These are phyloP conservation scores for Ceratitis capitata DNA, from an alignment of 1,140 invertebrate genomes.

Conservation along the genomic window DNA sequence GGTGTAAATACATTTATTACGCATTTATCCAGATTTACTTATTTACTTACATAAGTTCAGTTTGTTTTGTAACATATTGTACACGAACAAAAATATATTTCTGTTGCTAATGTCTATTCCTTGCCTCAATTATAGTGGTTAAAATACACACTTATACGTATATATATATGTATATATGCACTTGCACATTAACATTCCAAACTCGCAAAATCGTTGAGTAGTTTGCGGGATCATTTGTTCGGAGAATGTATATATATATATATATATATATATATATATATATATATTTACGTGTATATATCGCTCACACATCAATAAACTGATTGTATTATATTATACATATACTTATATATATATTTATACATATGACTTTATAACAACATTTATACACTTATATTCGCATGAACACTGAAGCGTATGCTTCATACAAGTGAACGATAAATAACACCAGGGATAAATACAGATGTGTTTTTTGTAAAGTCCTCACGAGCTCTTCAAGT, in stretches of 20 bases:
- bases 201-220: slow-evolving; percentile 12
- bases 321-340: background rate
- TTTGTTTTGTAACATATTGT: background rate
- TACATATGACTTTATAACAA: background rate
- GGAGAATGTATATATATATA: too few species aligned
- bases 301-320: background rate
- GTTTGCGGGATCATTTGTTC: slow-evolving; percentile 13
- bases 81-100: background rate
- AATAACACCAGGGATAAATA: too few species aligned
- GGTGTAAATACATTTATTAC: background rate
- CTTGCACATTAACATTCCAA: slow-evolving; percentile 17
- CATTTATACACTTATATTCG: background rate
- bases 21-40: background rate
- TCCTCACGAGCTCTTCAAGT: background rate
- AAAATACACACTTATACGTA: background rate
- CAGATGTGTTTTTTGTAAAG: background rate
- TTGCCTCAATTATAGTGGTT: background rate
- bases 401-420: background rate
- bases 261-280: too few species aligned
- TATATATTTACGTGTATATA: too few species aligned
- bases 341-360: background rate
- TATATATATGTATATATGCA: background rate
- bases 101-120: background rate
- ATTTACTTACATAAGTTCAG: slow-evolving; percentile 1
- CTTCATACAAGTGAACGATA: background rate